A percentile compares a stretch with the other conserved stretches of the same genome.
Evolutionary conservation across 2,113 vertebrate species (phyloP).

Genomic region (Clinocottus analis): DNA sequence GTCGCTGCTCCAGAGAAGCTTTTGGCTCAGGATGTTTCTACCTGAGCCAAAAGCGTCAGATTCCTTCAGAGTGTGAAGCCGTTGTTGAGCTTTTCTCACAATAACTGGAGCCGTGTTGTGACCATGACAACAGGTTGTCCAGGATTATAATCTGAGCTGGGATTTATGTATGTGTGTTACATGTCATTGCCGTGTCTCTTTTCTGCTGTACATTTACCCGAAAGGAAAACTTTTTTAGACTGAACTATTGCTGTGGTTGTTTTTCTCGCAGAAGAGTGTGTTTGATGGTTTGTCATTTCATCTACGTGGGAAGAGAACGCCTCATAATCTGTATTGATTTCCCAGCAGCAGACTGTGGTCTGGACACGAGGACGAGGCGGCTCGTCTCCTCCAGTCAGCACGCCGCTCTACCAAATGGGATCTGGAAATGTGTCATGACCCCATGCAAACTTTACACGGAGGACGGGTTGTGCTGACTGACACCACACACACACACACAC

Average conservation of each 20-base stretch:
- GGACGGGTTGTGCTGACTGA: conserved; percentile 22
- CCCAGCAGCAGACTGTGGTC: conserved; percentile 45
- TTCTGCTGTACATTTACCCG: conserved; percentile 6
- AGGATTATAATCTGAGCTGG: not conserved
- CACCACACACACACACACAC: too few relatives aligned
- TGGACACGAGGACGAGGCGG: conserved; percentile 31
- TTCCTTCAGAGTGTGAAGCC: too few relatives aligned
- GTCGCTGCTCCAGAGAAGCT: too few relatives aligned
- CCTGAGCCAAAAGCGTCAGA: too few relatives aligned
- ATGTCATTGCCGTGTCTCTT: conserved; percentile 2
- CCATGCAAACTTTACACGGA: conserved; percentile 23
- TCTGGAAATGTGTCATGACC: conserved; percentile 41
- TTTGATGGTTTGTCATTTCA: conserved; percentile 46
- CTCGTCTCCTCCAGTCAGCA: conserved; percentile 42
- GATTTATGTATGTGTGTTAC: conserved; percentile 8
- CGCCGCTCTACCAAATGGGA: conserved; percentile 32
- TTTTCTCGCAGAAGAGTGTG: not conserved
- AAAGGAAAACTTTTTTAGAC: conserved; percentile 2
- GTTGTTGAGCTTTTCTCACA: too few relatives aligned
- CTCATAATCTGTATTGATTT: conserved; percentile 47
- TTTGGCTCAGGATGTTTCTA: too few relatives aligned
- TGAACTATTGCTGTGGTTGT: conserved; percentile 1
- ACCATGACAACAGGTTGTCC: not conserved
- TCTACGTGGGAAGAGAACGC: conserved; percentile 37
- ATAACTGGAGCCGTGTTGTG: not conserved